Evolutionary conservation across 2,113 vertebrate genomes (phyloP).

Genomic region (Tyto alba): DNA sequence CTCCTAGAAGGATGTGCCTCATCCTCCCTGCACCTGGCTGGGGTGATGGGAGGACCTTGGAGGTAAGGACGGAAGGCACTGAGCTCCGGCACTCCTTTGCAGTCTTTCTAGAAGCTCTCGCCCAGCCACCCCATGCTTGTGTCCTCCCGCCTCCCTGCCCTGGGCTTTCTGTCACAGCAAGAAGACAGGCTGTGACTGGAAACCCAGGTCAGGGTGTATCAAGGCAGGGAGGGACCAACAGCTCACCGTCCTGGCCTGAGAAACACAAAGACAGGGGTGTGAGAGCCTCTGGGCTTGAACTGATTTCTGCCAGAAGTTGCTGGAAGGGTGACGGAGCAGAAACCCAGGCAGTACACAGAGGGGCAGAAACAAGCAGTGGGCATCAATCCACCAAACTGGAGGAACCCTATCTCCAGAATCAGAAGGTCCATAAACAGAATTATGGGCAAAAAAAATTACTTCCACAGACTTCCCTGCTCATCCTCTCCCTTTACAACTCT

Average conservation of each 20-base stretch:
- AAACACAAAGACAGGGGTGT: background rate
- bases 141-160: background rate
- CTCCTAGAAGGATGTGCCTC: background rate
- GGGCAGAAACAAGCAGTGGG: fast-evolving
- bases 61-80: background rate
- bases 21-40: background rate
- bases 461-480: background rate
- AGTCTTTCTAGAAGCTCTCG: background rate
- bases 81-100: background rate
- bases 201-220: background rate
- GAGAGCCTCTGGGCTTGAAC: background rate
- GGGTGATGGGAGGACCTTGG: background rate
- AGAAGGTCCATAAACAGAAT: background rate
- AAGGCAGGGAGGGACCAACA: background rate
- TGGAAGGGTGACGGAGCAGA: background rate
- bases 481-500: background rate
- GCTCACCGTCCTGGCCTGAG: background rate
- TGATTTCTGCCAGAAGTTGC: background rate
- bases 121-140: too few relatives aligned
- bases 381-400: background rate
- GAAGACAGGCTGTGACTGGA: background rate
- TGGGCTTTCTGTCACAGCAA: background rate
- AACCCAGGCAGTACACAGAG: fast-evolving
- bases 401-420: background rate
- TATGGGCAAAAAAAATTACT: fast-evolving